Evolutionary conservation across 2,888 invertebrate species (phyloP).

Genomic region (Drosophila buzzatii): DNA sequence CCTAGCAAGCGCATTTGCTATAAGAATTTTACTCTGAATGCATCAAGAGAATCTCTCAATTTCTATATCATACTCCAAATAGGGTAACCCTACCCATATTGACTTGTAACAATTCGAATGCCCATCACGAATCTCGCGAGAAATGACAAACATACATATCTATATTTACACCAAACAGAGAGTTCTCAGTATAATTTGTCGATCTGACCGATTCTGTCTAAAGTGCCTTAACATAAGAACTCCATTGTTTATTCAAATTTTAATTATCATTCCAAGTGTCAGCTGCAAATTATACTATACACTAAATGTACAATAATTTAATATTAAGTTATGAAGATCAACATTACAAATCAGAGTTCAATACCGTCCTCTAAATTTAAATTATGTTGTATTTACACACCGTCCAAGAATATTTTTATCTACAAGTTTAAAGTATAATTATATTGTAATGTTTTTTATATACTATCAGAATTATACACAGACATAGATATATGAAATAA

Average conservation of each 20-base stretch:
- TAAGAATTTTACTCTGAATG: slow-evolving; percentile 45
- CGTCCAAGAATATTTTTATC: slow-evolving; percentile 33
- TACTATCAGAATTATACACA: slow-evolving; percentile 33
- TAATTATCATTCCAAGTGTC: slow-evolving; percentile 15
- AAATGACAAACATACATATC: slow-evolving; percentile 38
- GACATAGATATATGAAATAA: slow-evolving; percentile 37
- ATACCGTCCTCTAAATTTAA: slow-evolving; percentile 40
- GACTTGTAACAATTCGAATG: slow-evolving; percentile 39
- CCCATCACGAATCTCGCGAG: slow-evolving; percentile 41
- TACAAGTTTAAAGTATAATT: slow-evolving; percentile 18
- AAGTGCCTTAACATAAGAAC: slow-evolving; percentile 43
- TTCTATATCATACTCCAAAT: slow-evolving; percentile 36
- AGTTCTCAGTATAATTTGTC: slow-evolving; percentile 21
- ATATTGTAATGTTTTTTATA: slow-evolving; percentile 36
- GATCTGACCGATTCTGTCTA: slow-evolving; percentile 11
- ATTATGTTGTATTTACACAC: slow-evolving; percentile 36
- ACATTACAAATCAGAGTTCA: slow-evolving; percentile 35
- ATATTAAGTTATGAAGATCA: slow-evolving; percentile 36
- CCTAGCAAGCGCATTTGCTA: slow-evolving; percentile 43
- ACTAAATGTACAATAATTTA: slow-evolving; percentile 46
- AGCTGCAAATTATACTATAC: slow-evolving; percentile 25
- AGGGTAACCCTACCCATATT: slow-evolving; percentile 15
- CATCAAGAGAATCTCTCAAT: background rate
- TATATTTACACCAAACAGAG: slow-evolving; percentile 7
- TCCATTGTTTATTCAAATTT: slow-evolving; percentile 5